Conservation (phyloP, 2,113 vertebrate genomes). For the Platichthys stellatus region DNA sequence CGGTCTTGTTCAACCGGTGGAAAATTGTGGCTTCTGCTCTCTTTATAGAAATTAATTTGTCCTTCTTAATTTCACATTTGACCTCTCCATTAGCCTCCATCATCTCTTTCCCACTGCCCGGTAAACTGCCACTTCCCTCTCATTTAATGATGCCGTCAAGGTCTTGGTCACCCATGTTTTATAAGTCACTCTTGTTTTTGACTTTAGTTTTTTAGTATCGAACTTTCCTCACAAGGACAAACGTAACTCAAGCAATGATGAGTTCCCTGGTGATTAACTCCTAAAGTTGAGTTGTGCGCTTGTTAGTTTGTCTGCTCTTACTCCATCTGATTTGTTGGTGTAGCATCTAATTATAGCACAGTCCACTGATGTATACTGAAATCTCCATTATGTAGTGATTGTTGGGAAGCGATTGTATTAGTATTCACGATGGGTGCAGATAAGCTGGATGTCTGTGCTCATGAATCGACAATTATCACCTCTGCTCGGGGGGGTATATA, state of each 20-base stretch:
- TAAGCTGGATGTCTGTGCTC: not conserved
- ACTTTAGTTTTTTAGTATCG: not conserved
- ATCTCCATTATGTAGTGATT: not conserved
- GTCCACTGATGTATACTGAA: not conserved
- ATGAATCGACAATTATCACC: not conserved
- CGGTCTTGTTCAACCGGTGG: conserved; percentile 23
- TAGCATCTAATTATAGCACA: not conserved
- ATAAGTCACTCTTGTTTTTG: not conserved
- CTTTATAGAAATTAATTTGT: conserved; percentile 37
- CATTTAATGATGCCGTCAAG: conserved; percentile 20
- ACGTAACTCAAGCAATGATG: not conserved
- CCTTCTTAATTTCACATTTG: conserved; percentile 45
- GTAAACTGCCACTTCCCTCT: conserved; percentile 27
- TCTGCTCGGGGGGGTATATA: not conserved
- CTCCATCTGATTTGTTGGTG: too few relatives aligned
- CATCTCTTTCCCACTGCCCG: conserved; percentile 1
- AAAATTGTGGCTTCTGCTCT: conserved; percentile 11
- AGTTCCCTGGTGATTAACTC: too few relatives aligned
- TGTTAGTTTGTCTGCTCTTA: not conserved
- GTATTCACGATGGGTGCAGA: not conserved
- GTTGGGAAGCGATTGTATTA: not conserved
- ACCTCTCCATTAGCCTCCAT: conserved; percentile 37
- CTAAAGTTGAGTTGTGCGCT: too few relatives aligned
- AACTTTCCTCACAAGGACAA: not conserved
- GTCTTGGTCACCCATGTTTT: conserved; percentile 1